These are phyloP conservation scores for Odocoileus virginianus DNA, from an alignment of 2,113 vertebrate species.

Conservation along the genomic window DNA sequence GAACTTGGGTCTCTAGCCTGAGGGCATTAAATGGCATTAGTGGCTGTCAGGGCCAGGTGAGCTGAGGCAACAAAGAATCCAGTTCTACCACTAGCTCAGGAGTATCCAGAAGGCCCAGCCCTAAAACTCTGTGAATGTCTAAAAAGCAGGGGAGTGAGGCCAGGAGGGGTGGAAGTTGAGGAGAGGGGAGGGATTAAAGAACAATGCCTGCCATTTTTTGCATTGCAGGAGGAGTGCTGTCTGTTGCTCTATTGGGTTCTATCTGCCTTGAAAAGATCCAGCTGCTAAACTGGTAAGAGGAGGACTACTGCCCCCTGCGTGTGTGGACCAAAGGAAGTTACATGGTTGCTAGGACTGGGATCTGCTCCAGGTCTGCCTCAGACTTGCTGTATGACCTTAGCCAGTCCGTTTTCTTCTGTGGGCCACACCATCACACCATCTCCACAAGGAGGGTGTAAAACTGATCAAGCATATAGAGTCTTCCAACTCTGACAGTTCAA, in stretches of 20 bases:
- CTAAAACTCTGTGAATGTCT: conserved; percentile 16
- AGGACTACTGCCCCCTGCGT: not conserved
- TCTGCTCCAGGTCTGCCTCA: not conserved
- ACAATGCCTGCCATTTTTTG: conserved; percentile 5
- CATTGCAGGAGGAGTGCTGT: not conserved
- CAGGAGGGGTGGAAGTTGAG: not conserved
- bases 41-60: conserved; percentile 33
- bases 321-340: not conserved
- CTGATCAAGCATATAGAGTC: not conserved
- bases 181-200: not conserved
- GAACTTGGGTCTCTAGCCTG: not conserved
- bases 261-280: conserved; percentile 30
- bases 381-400: conserved; percentile 11
- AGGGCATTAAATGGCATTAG: conserved; percentile 5
- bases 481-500: not conserved
- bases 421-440: not conserved
- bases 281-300: not conserved
- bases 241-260: not conserved
- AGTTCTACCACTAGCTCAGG: conserved; percentile 40
- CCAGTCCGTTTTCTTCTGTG: not conserved
- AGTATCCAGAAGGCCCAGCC: conserved; percentile 12
- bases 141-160: not conserved
- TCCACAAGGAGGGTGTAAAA: not conserved
- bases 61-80: conserved; percentile 20
- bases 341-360: not conserved